phyloP scores from a whole-genome alignment of 2,797 vertebrate species.

The Sebastes elongatus region DNA sequence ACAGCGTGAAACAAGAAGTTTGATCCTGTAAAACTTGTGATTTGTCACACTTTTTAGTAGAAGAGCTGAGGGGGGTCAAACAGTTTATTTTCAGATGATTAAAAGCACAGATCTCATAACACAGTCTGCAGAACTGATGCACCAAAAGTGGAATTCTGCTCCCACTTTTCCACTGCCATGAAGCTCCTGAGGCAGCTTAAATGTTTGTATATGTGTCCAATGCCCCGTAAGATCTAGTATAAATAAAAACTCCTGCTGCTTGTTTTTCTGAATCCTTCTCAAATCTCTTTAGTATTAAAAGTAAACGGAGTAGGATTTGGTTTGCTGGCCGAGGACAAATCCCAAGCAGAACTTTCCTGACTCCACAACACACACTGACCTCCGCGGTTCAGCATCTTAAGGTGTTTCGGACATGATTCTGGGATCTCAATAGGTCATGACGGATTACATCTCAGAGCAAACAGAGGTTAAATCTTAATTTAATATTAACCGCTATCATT shows the following conservation, averaged over 20 bases:
- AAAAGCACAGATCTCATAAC: not conserved
- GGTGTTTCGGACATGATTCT: not conserved
- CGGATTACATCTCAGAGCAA: too few species aligned
- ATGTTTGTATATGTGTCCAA: conserved; percentile 1
- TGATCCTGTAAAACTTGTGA: not conserved
- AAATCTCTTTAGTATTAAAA: conserved; percentile 70
- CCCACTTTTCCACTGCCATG: not conserved
- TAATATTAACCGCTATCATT: too few species aligned
- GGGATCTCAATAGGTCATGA: too few species aligned
- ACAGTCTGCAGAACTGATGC: not conserved
- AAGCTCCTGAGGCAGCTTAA: conserved; percentile 4
- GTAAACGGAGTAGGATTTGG: conserved; percentile 58
- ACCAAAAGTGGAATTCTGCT: not conserved
- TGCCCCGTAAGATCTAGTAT: conserved; percentile 9
- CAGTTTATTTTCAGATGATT: not conserved
- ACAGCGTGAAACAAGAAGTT: not conserved
- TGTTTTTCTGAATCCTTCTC: conserved; percentile 39
- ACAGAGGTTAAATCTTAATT: too few species aligned
- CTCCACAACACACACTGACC: conserved; percentile 13
- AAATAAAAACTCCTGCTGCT: conserved; percentile 41
- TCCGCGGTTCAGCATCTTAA: not conserved
- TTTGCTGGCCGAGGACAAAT: conserved; percentile 24
- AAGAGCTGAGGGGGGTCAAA: not conserved
- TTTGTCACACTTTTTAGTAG: not conserved
- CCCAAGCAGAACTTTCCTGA: conserved; percentile 18